A percentile compares a stretch with the other conserved stretches of the same genome.
phyloP scores from a whole-genome alignment of 2,888 invertebrate species.

The Stramonita haemastoma region DNA sequence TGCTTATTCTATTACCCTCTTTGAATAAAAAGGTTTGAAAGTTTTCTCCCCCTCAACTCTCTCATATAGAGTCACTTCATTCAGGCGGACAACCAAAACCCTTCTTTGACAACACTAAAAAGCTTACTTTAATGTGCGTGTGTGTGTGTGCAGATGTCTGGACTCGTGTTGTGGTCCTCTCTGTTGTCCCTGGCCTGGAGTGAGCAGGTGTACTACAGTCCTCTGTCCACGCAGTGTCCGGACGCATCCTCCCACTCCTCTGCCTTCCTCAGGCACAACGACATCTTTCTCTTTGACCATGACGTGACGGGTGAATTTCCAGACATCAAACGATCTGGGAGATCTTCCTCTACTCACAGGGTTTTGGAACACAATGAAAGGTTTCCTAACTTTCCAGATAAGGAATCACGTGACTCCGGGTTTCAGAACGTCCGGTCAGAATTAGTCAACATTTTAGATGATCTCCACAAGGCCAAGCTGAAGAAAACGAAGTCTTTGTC shows the following conservation, averaged over 20 bases:
- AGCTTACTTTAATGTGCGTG: no score
- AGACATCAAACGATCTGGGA: background rate
- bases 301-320: constrained; percentile 8
- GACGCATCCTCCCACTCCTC: background rate
- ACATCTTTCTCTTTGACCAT: background rate
- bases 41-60: no score
- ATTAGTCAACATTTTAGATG: background rate
- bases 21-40: no score
- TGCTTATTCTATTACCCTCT: no score
- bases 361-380: no score
- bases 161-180: background rate
- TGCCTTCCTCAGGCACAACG: background rate
- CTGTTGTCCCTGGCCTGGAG: background rate
- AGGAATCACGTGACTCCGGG: background rate
- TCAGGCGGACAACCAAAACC: no score
- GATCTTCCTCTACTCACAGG: background rate
- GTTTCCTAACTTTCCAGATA: background rate
- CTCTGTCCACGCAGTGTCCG: constrained; percentile 23
- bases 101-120: no score
- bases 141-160: background rate
- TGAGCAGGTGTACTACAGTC: background rate
- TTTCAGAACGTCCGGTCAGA: background rate
- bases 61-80: no score
- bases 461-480: background rate
- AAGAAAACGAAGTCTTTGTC: background rate